Conservation (phyloP, 2,113 vertebrate species). For the Girardinichthys multiradiatus region DNA sequence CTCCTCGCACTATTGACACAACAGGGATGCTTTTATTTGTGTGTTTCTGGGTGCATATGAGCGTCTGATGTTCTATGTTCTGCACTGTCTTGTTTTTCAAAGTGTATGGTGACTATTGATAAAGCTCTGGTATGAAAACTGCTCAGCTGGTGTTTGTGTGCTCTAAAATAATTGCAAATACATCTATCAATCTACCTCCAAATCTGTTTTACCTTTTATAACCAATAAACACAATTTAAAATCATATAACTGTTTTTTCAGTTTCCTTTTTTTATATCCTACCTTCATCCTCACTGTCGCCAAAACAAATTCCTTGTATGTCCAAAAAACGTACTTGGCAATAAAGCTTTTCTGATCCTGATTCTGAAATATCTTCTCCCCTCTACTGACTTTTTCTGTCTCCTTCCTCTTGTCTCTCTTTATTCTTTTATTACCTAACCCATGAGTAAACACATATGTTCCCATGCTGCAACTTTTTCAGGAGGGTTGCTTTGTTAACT, state of each 20-base stretch:
- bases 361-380: neutral
- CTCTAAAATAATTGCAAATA: slow-evolving; percentile 9
- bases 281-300: too few relatives aligned
- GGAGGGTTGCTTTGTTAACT: neutral
- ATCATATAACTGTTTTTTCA: neutral
- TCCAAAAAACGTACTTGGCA: too few relatives aligned
- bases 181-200: slow-evolving; percentile 32
- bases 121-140: slow-evolving; percentile 46
- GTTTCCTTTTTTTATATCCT: neutral
- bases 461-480: neutral
- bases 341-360: too few relatives aligned
- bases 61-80: slow-evolving; percentile 25
- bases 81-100: slow-evolving; percentile 49
- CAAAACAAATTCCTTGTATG: too few relatives aligned
- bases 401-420: neutral
- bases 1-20: slow-evolving; percentile 52
- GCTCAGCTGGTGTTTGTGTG: slow-evolving; percentile 26
- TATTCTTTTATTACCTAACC: neutral
- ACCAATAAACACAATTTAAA: slow-evolving; percentile 2
- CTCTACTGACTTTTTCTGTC: neutral
- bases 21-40: slow-evolving; percentile 18
- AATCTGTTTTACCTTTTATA: slow-evolving; percentile 20
- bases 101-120: slow-evolving; percentile 75
- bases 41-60: slow-evolving; percentile 6
- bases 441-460: neutral